Percentiles rank a stretch among this genome's conserved stretches.
phyloP scores from a whole-genome alignment of 2,113 vertebrate species.

The Protobothrops flavoviridis region DNA sequence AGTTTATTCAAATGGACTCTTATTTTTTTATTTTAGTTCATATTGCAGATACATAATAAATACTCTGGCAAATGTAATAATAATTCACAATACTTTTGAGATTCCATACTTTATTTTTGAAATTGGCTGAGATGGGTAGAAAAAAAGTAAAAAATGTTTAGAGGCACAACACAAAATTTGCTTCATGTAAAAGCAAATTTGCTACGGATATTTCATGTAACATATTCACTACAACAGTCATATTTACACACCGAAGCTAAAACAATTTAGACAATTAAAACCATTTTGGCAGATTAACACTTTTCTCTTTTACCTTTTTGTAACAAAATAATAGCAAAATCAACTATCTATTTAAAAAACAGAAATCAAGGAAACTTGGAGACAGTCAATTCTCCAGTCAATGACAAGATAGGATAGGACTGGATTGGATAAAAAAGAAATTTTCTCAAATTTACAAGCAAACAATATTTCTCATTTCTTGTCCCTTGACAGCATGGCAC shows the following conservation, averaged over 20 bases:
- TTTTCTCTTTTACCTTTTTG: not conserved
- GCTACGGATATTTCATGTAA: not conserved
- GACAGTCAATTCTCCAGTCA: not conserved
- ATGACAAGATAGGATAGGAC: no score
- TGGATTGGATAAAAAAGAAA: not conserved
- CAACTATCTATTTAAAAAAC: not conserved
- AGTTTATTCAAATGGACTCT: not conserved
- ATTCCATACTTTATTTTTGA: conserved; percentile 22
- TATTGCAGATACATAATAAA: conserved; percentile 27
- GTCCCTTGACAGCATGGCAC: conserved; percentile 6
- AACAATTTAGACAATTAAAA: conserved; percentile 25
- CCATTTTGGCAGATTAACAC: not conserved
- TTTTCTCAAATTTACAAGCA: not conserved
- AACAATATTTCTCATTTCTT: not conserved
- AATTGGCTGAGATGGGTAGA: not conserved
- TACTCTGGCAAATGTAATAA: conserved; percentile 44
- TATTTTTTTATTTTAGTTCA: not conserved
- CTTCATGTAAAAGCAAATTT: conserved; percentile 19
- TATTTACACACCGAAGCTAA: conserved; percentile 34
- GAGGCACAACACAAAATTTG: conserved; percentile 26
- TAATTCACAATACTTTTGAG: not conserved
- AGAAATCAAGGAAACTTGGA: conserved; percentile 15
- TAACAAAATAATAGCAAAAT: not conserved
- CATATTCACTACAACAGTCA: not conserved
- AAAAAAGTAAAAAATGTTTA: not conserved